Evolutionary conservation across 2,113 vertebrate genomes (phyloP), one percentile per base, ranked within the genome.

Genomic region (Scomber japonicus): DNA sequence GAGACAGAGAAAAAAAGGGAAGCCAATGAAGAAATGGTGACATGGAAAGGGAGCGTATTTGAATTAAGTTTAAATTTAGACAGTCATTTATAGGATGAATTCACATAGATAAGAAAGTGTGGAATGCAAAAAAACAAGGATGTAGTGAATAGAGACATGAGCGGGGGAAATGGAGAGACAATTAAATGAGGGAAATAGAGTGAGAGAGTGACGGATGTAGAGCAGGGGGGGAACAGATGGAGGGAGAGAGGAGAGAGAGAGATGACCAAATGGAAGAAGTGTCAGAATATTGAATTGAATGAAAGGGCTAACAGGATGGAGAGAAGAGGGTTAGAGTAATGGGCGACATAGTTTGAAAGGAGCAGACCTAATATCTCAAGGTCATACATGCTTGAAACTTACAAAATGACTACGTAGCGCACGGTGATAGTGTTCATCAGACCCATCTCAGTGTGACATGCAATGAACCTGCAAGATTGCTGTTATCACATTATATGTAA

Each of bases 1-100:
- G 24, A 27, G 24, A 27, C 24, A 27, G 24, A 27, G 24, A 27
- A 27, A 27, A 27, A 27, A 27, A 55, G 24, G 49, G 21, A 78
- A 61, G 15, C 24, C 11, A 63, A 19, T 44, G 21, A 40, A 49
- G 12, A 59, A 62, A 74, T 56, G 4, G 67, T 56, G 49, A 48
- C 49, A 60, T 16, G 16, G 48, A 24, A 56, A 53, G 8, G n/a
- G 50, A 78, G 53, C 61, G 24, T 54, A 44, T 83, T 66, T 48
- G 79, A 81, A 81, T 82, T 3, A 74, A 51, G n/a, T 86, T 74
- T 64, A 46, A 71, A 69, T 85, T 71, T 69, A 64, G 44, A 11
- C 63, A 30, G 68, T 69, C 65, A 87, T 86, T 86, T 77, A 54
- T 50, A 19, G 68, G 48, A 66, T 73, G 60, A 76, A 50, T 66